Evolutionary conservation across 2,888 invertebrate species (phyloP).

Genomic region (Caenorhabditis sinica): DNA sequence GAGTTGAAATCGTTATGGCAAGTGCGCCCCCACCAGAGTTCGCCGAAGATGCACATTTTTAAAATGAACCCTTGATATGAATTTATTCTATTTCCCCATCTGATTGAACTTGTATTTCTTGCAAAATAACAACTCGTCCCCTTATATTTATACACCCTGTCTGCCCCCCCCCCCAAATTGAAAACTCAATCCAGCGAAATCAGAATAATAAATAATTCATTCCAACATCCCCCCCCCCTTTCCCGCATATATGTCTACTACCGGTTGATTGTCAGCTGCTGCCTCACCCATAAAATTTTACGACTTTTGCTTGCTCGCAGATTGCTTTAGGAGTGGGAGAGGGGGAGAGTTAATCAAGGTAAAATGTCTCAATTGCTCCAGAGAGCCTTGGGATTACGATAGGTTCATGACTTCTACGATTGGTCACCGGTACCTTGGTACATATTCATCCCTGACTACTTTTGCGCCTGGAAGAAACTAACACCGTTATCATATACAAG

Average conservation of each 20-base stretch:
- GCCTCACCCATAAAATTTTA: constrained; percentile 59
- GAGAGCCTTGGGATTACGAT: constrained; percentile 47
- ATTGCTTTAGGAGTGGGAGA: not conserved
- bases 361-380: constrained; percentile 43
- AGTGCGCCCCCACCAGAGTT: constrained; percentile 8
- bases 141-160: not conserved
- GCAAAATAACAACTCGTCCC: not conserved
- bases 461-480: no score
- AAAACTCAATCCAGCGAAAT: not conserved
- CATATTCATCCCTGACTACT: no score
- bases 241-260: constrained; percentile 20
- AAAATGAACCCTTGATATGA: not conserved
- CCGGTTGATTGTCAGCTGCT: constrained; percentile 46
- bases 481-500: no score
- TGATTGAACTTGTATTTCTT: not conserved
- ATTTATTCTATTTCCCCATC: not conserved
- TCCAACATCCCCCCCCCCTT: constrained; percentile 22
- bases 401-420: constrained; percentile 35
- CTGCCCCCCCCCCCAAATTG: constrained; percentile 7
- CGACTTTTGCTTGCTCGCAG: constrained; percentile 17
- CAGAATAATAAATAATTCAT: constrained; percentile 37
- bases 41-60: not conserved
- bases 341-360: constrained; percentile 60
- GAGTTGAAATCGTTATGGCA: not conserved
- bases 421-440: no score